Evolutionary conservation across 1,140 invertebrate species (phyloP), one percentile per base, ranked within the genome.

Genomic region (Drosophila parabipectinata): DNA sequence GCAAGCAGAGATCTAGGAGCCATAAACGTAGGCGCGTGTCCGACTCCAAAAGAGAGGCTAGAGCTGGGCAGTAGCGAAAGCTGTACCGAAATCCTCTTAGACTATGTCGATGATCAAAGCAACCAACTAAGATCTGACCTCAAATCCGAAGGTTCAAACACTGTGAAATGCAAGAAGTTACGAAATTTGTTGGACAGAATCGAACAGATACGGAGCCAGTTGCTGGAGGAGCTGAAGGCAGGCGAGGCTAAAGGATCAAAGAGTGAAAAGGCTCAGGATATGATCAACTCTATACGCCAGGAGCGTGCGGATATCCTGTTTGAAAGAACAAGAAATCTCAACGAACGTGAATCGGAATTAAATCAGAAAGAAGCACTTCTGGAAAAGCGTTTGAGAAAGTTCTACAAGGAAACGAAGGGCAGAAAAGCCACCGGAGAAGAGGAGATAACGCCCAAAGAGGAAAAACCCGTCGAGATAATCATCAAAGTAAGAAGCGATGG

Each of bases 51-150:
- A 9, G 12, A 15, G 3, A 39, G 47, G 2, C 28, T 51, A 12
- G 30, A 75, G 26, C 45, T 50, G 7, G 62, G 30, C 6, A 76
- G 83, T 24, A 62, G 72, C 0, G 73, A 75, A 5, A 91, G 90
- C 52, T 81, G 79, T 55, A 62, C 73, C 37, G 82, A 88, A 7
- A 63, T 91, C 9, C 53, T 91, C 10, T 57, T 91, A 1, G 85
- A 88, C 37, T 91, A 90, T 52, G 90, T 91, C 4, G 75, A 90
- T 26, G 88, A 91, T 72, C 90, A 91, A 45, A 79, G 77, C 39
- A 74, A 90, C 24, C 76, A 91, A 54, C 61, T 91, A 1, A 72
- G 60, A 10, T 72, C 78, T 0, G 90, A 91, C 39, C 61, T 91
- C 0, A 62, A 63, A 7, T 71, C 81, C 1, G 71, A 67, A 12